Base-by-base conservation (phyloP, 2,113 vertebrate genomes). In the Tyrannus savana region DNA sequence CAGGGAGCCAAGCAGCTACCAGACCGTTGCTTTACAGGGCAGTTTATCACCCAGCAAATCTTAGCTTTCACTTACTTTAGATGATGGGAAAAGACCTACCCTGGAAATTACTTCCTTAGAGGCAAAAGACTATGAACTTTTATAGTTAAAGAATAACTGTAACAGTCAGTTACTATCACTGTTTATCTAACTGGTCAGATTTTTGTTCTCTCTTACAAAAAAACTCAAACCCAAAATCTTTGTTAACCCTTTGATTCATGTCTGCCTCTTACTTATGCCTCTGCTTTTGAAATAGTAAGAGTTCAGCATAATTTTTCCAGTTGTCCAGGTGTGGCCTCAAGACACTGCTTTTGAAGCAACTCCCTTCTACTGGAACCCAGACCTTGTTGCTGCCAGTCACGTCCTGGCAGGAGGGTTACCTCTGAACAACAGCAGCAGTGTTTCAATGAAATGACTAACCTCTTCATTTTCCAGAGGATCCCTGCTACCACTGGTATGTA, bases 381-480 rank as follows among this genome's bases (percentile, higher is more conserved):
- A 67, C 46, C n/a, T 59, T 75, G 12, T 27, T 93, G 60, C 56
- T 71, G 52, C 27, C 60, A 27, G 39, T 56, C 56, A 30, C 0
- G 0, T 68, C 64, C 76, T 75, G 60, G 72, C 68, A 41, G 56
- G n/a, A 87, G 41, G 30, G 21, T 28, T 78, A 14, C 69, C 66
- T 84, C n/a, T 44, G 44, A 91, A 89, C 49, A 95, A 60, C 75
- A 63, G 27, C 39, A 90, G n/a, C 74, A 89, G 42, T 77, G 63
- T 90, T 93, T 84, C 52, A 18, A 16, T 37, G 41, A 50, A 84
- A 93, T 91, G 44, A 87, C 60, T 72, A 69, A 41, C 44, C 21
- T 67, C 63, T 81, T 82, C 73, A 79, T 84, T 81, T 86, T 81
- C 89, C 80, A 78, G 72, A 86, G 64, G 27, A 94, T 84, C 33